Conservation (phyloP, 2,113 vertebrate genomes). For the Prunella fulvescens region DNA sequence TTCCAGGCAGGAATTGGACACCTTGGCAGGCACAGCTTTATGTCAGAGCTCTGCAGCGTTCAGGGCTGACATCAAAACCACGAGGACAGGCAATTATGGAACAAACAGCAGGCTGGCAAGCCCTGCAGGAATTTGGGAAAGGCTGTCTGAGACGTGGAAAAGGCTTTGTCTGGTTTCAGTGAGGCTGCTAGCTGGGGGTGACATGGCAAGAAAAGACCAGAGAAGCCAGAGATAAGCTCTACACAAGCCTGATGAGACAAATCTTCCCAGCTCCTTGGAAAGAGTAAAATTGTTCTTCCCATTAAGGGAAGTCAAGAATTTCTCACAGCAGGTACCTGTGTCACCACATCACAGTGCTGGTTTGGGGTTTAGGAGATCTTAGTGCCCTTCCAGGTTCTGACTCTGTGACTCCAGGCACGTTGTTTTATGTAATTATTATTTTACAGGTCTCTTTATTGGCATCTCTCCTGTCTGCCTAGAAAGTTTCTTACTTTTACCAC, state of each 20-base stretch:
- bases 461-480: not conserved
- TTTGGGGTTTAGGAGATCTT: not conserved
- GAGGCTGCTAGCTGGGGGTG: not conserved
- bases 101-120: not conserved
- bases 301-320: not conserved
- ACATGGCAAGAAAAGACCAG: not conserved
- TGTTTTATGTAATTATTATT: not conserved
- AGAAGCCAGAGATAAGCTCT: not conserved
- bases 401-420: not conserved
- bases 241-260: not conserved
- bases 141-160: not conserved
- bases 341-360: not conserved
- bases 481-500: not conserved
- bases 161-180: not conserved
- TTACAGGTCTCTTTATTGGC: not conserved
- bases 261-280: not conserved
- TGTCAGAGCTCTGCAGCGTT: not conserved
- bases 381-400: not conserved
- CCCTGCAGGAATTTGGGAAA: not conserved
- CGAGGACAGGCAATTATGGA: not conserved
- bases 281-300: not conserved
- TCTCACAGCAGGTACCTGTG: not conserved
- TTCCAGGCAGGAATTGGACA: not conserved
- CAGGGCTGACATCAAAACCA: slow-evolving; percentile 1
- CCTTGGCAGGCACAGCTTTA: not conserved